Evolutionary conservation across 1,140 invertebrate species (phyloP), one percentile per base, ranked within the genome.

Genomic region (Drosophila lini): DNA sequence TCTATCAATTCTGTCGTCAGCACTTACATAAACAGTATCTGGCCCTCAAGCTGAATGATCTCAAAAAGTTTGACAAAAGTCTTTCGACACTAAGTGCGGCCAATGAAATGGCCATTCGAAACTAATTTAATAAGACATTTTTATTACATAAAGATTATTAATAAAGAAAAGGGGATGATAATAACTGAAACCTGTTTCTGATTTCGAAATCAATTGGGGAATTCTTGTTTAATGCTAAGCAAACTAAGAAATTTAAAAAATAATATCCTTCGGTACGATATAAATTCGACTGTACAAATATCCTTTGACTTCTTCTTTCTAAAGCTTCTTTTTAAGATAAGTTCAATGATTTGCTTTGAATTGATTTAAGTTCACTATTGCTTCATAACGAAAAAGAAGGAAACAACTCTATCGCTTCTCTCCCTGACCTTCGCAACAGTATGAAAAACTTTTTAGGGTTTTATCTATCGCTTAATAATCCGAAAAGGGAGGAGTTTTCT

Each of bases 1-100:
- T 98, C 91, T 98, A 98, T 92, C 96, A 98, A 88, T 98, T 98
- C 91, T 97, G 97, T 90, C 95, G 95, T 77, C 97, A 98, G 90
- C 93, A 97, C 77, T 93, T 98, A 10, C 95, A 98, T 78, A 94
- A 95, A 89, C 97, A 98, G 84, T 94, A 96, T 69, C 93, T 96
- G 34, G 96, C 97, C 61, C 7, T 92, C 0, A 92, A 90, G 45
- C 55, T 92, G 19, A 78, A 91, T 36, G 85, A 91, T 36, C 73
- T 91, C 25, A 91, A 74, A 67, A 55, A 50, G 7, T 3, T 86
- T 69, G 90, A 91, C 34, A 75, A 75, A 41, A 53, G 68, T 13
- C 67, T 91, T 56, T 44, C 44, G 16, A 52, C 13, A 13, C n/a
- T 80, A 28, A 59, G 53, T 16, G 32, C 61, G 16, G 63, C 62